phyloP scores from a whole-genome alignment of 2,888 invertebrate species.

The Brenthis ino region DNA sequence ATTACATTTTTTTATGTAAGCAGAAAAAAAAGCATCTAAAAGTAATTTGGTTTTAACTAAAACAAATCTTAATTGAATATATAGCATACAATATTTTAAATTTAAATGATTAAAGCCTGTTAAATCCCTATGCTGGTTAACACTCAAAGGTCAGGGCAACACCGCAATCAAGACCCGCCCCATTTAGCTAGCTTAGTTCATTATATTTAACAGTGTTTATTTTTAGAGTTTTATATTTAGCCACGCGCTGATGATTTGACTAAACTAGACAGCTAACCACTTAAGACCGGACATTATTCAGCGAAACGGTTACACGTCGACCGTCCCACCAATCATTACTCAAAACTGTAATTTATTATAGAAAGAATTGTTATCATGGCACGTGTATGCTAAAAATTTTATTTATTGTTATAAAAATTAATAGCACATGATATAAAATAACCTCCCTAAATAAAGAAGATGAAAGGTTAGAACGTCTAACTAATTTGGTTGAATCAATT shows the following conservation, averaged over 20 bases:
- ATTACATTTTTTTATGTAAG: no score
- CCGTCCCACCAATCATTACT: slow-evolving; percentile 52
- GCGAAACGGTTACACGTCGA: slow-evolving; percentile 48
- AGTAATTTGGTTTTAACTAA: no score
- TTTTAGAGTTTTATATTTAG: slow-evolving; percentile 41
- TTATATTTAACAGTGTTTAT: slow-evolving; percentile 36
- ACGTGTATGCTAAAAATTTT: slow-evolving; percentile 2
- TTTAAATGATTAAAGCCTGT: slow-evolving; percentile 2
- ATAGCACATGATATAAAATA: background rate
- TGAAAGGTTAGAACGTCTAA: no score
- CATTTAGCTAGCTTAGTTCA: slow-evolving; percentile 24
- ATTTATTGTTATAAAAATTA: slow-evolving; percentile 12
- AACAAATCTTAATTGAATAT: no score
- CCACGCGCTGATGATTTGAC: slow-evolving; percentile 38
- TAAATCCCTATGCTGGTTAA: slow-evolving; percentile 2
- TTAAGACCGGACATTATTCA: slow-evolving; percentile 72
- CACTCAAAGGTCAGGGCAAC: slow-evolving; percentile 28
- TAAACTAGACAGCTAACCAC: slow-evolving; percentile 63
- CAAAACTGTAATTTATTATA: slow-evolving; percentile 45
- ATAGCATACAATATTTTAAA: background rate
- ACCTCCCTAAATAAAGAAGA: no score
- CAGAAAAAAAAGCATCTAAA: no score
- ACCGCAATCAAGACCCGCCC: slow-evolving; percentile 22
- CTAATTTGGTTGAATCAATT: no score
- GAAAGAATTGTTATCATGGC: slow-evolving; percentile 13